phyloP scores from a whole-genome alignment of 2,888 invertebrate genomes.

The Diarsia rubi region DNA sequence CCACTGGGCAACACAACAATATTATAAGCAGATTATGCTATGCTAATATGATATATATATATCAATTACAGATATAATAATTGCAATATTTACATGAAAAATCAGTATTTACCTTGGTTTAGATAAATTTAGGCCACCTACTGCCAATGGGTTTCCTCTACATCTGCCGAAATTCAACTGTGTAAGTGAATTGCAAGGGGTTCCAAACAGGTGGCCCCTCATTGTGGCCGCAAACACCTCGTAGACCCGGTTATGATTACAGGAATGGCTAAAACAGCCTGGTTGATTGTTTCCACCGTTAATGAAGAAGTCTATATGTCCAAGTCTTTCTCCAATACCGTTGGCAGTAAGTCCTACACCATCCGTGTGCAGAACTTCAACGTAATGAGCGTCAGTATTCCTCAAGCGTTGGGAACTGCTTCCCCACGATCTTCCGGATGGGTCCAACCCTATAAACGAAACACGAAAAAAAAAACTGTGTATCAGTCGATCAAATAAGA shows the following conservation, averaged over 20 bases:
- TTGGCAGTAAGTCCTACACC: constrained; percentile 69
- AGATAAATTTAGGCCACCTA: constrained; percentile 72
- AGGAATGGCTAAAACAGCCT: constrained; percentile 76
- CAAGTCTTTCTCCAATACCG: constrained; percentile 94
- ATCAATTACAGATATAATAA: no score
- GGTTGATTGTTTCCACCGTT: constrained; percentile 95
- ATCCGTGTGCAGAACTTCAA: constrained; percentile 84
- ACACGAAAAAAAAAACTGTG: no score
- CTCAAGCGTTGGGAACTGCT: constrained; percentile 68
- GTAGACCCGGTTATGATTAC: constrained; percentile 79
- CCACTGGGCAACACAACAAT: background rate
- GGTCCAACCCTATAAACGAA: constrained; percentile 75
- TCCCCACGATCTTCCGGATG: constrained; percentile 75
- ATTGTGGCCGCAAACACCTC: constrained; percentile 77
- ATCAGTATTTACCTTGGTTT: constrained; percentile 73
- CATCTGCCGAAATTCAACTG: constrained; percentile 75
- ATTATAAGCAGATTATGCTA: background rate
- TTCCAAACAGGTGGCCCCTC: constrained; percentile 67
- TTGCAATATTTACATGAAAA: no score
- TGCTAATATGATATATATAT: background rate
- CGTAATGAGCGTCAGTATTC: constrained; percentile 75
- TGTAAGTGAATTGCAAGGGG: constrained; percentile 67
- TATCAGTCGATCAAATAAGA: background rate
- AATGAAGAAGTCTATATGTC: constrained; percentile 96
- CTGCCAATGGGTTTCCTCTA: constrained; percentile 65